Conservation (phyloP, 1,140 invertebrate genomes). For the Lamellibrachia luymesi region DNA sequence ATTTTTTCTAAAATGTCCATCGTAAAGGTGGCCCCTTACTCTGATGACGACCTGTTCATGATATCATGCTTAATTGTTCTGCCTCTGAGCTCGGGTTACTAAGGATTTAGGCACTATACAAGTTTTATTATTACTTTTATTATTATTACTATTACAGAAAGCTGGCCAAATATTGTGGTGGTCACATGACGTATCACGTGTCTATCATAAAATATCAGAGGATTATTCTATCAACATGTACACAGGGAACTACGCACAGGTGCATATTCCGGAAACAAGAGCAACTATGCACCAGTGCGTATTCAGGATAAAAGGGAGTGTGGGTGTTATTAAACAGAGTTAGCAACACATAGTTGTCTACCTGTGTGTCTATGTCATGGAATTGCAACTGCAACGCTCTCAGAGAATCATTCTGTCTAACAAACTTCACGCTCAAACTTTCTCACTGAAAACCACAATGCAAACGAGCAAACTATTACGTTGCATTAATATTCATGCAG, state of each 20-base stretch:
- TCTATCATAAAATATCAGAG: not conserved
- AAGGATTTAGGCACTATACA: too few species aligned
- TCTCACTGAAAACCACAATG: not conserved
- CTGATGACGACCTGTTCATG: too few species aligned
- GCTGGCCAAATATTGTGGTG: too few species aligned
- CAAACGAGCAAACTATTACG: not conserved
- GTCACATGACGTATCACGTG: too few species aligned
- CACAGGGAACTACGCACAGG: not conserved
- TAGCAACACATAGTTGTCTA: not conserved
- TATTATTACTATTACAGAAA: too few species aligned
- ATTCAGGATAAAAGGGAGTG: not conserved
- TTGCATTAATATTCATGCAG: not conserved
- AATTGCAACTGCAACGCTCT: not conserved
- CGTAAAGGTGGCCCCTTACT: too few species aligned
- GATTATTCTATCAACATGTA: not conserved
- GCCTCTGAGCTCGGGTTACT: too few species aligned
- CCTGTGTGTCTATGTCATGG: not conserved
- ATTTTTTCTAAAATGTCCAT: too few species aligned
- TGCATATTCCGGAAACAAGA: not conserved
- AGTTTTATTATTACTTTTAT: too few species aligned
- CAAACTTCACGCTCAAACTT: not conserved
- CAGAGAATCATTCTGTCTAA: not conserved
- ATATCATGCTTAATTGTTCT: too few species aligned
- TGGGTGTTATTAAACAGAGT: not conserved
- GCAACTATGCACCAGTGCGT: not conserved